phyloP scores from a whole-genome alignment of 2,797 vertebrate species.

The Buceros bicornis region DNA sequence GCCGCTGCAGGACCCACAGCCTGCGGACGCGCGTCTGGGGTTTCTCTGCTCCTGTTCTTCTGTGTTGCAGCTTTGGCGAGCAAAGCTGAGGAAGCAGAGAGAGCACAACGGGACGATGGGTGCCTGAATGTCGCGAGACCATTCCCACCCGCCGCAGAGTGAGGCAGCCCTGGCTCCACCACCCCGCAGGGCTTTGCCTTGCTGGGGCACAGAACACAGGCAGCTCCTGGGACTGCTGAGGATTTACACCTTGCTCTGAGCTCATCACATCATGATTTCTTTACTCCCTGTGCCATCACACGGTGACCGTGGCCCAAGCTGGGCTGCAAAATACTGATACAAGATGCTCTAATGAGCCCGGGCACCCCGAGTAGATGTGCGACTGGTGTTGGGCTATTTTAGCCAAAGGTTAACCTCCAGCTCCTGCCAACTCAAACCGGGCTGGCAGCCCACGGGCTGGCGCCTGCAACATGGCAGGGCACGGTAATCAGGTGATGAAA shows the following conservation, averaged over 20 bases:
- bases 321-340: rapidly evolving
- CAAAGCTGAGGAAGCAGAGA: background rate
- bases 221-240: background rate
- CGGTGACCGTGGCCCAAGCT: rapidly evolving
- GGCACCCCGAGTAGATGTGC: background rate
- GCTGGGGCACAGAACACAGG: background rate
- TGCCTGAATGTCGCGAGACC: background rate
- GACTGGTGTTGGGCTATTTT: background rate
- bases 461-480: slow-evolving; percentile 10
- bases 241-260: background rate
- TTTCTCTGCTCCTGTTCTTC: background rate
- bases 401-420: slow-evolving; percentile 8
- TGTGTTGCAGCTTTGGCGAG: rapidly evolving
- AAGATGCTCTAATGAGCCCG: background rate
- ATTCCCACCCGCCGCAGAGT: background rate
- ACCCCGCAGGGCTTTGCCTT: background rate
- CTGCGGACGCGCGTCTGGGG: rapidly evolving
- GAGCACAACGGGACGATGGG: rapidly evolving
- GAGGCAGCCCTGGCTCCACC: background rate
- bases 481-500: background rate
- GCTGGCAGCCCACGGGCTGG: slow-evolving; percentile 22
- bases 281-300: rapidly evolving
- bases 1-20: background rate
- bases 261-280: rapidly evolving
- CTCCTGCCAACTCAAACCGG: slow-evolving; percentile 60